Base-by-base conservation (phyloP, 1,140 invertebrate species). In the Heliothis subflexa region DNA sequence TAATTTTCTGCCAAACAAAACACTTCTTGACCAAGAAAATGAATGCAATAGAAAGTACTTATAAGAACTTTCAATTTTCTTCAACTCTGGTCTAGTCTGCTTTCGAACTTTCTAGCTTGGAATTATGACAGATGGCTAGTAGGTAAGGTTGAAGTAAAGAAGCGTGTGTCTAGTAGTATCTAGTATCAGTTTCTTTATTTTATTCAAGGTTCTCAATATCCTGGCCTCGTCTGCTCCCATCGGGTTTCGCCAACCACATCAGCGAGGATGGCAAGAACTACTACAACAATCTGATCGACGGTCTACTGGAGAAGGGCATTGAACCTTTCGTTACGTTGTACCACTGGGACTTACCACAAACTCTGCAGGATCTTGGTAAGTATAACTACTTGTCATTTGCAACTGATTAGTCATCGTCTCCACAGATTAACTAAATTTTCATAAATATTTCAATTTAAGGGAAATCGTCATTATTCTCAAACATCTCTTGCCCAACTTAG, bases 151-250 rank as follows among this genome's bases (percentile, higher is more conserved):
- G 25, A 16, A 28, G 3, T 21, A 59, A 59, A 1, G 3, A 10
- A 0, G 25, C 11, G 55, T 25, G 10, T 10, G 25, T 7, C 9
- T 3, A 64, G 3, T 0, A 28, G 7, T 28, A 13, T 13, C 7
- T 11, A 28, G 5, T 59, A 12, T 13, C 9, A 12, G 11, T 59
- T 13, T 21, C 57, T 25, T 21, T 79, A 21, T 18, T 21, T 33
- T 7, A 33, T 13, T 80, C 52, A 82, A 92, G 96, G 9, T 96
- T 97, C 86, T 97, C 96, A 0, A 85, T 97, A 71, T 95, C 95
- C 2, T 97, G 96, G 96, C 80, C 96, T 0, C 82, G 96, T 3
- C 91, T 97, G 1, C 89, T 96, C 33, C 96, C 96, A 9, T 90
- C 88, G 16, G 96, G 96, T 25, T 95, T 94, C 28, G 85, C 90